A percentile compares a stretch with the other conserved stretches of the same genome.
phyloP scores from a whole-genome alignment of 2,888 invertebrate species.

The Altica lythri region DNA sequence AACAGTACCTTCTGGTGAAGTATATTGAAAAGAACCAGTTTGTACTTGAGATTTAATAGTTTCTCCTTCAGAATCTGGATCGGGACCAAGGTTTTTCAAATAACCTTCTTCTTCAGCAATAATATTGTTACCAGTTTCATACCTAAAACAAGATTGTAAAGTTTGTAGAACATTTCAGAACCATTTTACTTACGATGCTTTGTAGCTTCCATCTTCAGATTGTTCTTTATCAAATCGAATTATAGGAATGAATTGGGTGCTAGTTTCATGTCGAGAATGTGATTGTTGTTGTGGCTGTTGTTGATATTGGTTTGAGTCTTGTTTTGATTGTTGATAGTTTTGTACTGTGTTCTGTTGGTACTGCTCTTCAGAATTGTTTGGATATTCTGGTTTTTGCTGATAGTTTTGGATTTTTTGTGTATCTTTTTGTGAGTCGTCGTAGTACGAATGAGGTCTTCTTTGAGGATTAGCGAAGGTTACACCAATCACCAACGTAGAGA shows the following conservation, averaged over 20 bases:
- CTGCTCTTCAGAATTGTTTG: conserved; percentile 6
- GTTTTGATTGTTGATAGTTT: conserved; percentile 42
- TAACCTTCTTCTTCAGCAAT: conserved; percentile 78
- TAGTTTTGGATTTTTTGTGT: conserved; percentile 36
- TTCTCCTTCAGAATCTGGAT: conserved; percentile 61
- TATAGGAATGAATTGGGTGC: conserved; percentile 80
- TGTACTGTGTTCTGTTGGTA: conserved; percentile 47
- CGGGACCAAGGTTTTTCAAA: conserved; percentile 65
- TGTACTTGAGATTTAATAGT: conserved; percentile 73
- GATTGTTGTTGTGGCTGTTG: conserved; percentile 22
- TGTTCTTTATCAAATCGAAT: conserved; percentile 82
- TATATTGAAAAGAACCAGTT: conserved; percentile 78
- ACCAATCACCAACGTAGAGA: conserved; percentile 38
- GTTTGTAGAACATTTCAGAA: no score
- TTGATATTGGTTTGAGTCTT: conserved; percentile 40
- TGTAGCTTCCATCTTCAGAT: conserved; percentile 82
- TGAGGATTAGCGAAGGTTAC: conserved; percentile 33
- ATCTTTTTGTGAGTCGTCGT: conserved; percentile 35
- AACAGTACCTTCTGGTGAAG: conserved; percentile 76
- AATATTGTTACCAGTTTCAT: conserved; percentile 84
- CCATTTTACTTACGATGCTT: conserved; percentile 76
- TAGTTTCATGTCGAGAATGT: conserved; percentile 55
- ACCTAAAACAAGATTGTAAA: conserved; percentile 63
- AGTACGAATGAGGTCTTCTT: conserved; percentile 29
- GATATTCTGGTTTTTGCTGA: no score